Evolutionary conservation across 1,140 invertebrate genomes (phyloP), one percentile per base, ranked within the genome.

Genomic region (Reticulitermes speratus): DNA sequence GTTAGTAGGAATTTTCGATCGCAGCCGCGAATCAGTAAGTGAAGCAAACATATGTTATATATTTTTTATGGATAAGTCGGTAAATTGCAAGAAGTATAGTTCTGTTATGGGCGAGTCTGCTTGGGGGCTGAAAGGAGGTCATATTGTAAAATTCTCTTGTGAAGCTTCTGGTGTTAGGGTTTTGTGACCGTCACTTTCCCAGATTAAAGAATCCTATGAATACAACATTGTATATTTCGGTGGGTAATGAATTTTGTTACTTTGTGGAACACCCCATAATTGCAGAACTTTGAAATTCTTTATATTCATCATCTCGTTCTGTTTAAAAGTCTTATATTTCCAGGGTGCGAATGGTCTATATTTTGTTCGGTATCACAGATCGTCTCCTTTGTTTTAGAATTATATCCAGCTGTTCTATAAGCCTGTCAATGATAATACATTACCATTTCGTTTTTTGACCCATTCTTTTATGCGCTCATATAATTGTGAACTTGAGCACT

Each of bases 21-120:
- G 83, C 98, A 99, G 90, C 98, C 99, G 83, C 95, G 98, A 90
- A 93, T 99, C 88, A 98, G 98, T 99, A 95, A 97, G 97, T 97
- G 45, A 11, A 12, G 65, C 25, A 11, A 75, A 65, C n/a, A 59
- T 14, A 23, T 84, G 8, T 45, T 30, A 14, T 85, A 32, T 82
- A 52, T 32, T 59, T 25, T 23, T 32, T 48, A 0, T 55, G 84
- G 44, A 86, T 23, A 84, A 83, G 32, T 69, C 8, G 7, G 32
- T 21, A n/a, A 25, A 84, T 45, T 82, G 45, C 16, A 82, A 85
- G 21, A 21, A 23, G 2, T 30, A 12, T 32, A 25, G 12, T 14
- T 75, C 23, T 25, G 32, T 14, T n/a, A 55, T 38, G 87, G 85
- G 87, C 82, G 85, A 85, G 87, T 69, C 25, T 30, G n/a, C 25